phyloP scores from a whole-genome alignment of 2,888 invertebrate genomes.

The Pammene fasciana region DNA sequence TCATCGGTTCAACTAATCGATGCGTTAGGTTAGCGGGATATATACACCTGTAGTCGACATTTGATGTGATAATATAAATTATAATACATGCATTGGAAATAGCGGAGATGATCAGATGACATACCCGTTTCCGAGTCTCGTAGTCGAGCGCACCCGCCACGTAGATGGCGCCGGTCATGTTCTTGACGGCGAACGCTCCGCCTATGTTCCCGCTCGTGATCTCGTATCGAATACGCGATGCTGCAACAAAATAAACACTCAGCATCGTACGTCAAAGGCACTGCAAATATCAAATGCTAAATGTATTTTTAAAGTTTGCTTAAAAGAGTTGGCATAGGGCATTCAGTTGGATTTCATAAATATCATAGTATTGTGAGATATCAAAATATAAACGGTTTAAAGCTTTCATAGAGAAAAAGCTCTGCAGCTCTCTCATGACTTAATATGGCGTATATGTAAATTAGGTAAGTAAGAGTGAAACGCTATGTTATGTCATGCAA shows the following conservation, averaged over 20 bases:
- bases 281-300: constrained; percentile 34
- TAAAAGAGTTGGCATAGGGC: constrained; percentile 9
- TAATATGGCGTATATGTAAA: too few relatives aligned
- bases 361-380: background rate
- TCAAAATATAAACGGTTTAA: background rate
- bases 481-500: too few relatives aligned
- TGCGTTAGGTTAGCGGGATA: background rate
- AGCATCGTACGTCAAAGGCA: constrained; percentile 54
- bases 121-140: constrained; percentile 97
- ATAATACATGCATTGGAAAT: constrained; percentile 43
- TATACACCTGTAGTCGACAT: constrained; percentile 6
- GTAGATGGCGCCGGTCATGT: constrained; percentile 99
- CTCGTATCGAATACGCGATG: constrained; percentile 99
- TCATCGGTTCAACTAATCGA: background rate
- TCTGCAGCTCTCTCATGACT: too few relatives aligned
- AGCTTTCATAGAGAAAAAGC: too few relatives aligned
- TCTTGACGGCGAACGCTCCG: constrained; percentile 98
- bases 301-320: constrained; percentile 40
- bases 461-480: too few relatives aligned
- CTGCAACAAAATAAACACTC: constrained; percentile 83
- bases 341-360: background rate
- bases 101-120: constrained; percentile 67
- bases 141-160: constrained; percentile 98
- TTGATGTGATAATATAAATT: constrained; percentile 24
- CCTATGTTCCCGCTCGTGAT: constrained; percentile 99